Percentiles rank a stretch among this genome's conserved stretches.
Conservation (phyloP, 2,888 invertebrate species). For the Limnephilus marmoratus region DNA sequence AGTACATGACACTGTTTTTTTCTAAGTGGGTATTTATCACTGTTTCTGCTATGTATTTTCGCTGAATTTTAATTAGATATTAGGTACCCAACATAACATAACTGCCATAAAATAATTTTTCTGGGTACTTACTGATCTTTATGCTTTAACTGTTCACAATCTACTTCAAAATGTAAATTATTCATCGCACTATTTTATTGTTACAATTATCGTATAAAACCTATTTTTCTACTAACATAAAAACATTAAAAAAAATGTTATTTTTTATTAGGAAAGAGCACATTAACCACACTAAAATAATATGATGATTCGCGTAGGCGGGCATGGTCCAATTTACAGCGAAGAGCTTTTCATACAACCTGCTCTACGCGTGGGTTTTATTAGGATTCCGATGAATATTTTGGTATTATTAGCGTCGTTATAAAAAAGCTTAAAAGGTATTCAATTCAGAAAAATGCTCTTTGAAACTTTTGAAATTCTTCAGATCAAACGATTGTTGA, state of each 20-base stretch:
- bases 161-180: background rate
- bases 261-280: background rate
- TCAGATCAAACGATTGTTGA: background rate
- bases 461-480: conserved; percentile 8
- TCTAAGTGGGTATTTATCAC: no score
- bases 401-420: conserved; percentile 6
- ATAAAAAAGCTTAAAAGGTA: conserved; percentile 29
- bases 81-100: background rate
- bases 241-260: background rate
- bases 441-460: background rate
- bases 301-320: conserved; percentile 41
- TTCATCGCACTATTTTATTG: background rate
- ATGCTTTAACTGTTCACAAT: background rate
- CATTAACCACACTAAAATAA: background rate
- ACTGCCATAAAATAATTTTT: no score
- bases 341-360: conserved; percentile 11
- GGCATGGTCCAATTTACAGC: conserved; percentile 38
- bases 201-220: background rate
- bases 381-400: conserved; percentile 17
- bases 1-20: no score
- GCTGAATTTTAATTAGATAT: background rate
- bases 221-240: background rate
- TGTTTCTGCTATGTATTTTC: background rate
- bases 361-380: conserved; percentile 25
- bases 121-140: background rate